These are phyloP conservation scores for Eira barbara DNA, from an alignment of 2,113 vertebrate genomes.

Conservation along the genomic window DNA sequence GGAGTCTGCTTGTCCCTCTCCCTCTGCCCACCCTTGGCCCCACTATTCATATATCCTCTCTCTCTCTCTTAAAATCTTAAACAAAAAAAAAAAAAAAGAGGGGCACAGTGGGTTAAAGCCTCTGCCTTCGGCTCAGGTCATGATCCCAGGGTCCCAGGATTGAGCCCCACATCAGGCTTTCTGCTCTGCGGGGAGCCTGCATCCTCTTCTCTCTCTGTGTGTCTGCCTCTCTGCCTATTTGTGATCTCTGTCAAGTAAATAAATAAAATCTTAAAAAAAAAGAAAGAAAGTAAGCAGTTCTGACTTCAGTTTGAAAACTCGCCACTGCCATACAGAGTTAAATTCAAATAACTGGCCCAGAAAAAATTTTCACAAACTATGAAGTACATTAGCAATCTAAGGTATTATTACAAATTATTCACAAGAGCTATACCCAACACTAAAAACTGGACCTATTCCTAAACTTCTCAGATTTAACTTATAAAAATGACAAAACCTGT, in stretches of 20 bases:
- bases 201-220: no score
- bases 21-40: neutral
- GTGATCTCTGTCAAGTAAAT: no score
- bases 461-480: neutral
- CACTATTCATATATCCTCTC: neutral
- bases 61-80: neutral
- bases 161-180: no score
- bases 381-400: neutral
- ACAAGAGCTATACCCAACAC: neutral
- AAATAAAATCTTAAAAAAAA: neutral
- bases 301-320: neutral
- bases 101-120: no score
- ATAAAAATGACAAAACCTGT: neutral
- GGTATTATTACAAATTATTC: neutral
- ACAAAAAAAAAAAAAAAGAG: neutral
- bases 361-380: neutral
- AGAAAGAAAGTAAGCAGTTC: neutral
- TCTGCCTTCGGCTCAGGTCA: no score
- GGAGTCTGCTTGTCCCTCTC: neutral
- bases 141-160: no score
- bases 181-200: no score
- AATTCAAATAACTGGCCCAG: neutral
- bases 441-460: neutral
- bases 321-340: neutral
- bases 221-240: no score